Evolutionary conservation across 2,113 vertebrate species (phyloP).

Genomic region (Ifrita kowaldi): DNA sequence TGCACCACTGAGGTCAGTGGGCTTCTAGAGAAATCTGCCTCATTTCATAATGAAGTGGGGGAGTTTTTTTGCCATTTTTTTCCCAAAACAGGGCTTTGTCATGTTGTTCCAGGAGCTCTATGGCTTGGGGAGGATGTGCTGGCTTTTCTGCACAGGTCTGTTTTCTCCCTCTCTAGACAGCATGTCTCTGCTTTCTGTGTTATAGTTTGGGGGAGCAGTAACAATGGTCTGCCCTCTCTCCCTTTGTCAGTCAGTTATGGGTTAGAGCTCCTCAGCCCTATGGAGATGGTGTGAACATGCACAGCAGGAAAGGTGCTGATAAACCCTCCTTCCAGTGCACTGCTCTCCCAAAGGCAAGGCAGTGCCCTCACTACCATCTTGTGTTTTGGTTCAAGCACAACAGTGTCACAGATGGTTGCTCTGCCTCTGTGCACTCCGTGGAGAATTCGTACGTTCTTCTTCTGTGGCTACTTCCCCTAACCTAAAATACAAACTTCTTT

Average conservation of each 20-base stretch:
- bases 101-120: neutral
- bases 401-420: neutral
- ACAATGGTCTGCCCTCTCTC: neutral
- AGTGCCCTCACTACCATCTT: neutral
- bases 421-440: accelerated
- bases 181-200: neutral
- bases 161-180: neutral
- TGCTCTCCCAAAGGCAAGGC: neutral
- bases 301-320: neutral
- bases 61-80: neutral
- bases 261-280: neutral
- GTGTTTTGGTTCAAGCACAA: neutral
- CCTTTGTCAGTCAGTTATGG: neutral
- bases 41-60: neutral
- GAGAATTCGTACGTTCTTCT: neutral
- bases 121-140: neutral
- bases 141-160: neutral
- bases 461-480: neutral
- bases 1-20: neutral
- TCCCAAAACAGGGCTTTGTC: neutral
- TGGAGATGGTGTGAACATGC: neutral
- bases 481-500: neutral
- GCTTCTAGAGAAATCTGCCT: neutral
- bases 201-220: neutral
- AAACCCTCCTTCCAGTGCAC: neutral